These are phyloP conservation scores for Notechis scutatus DNA, from an alignment of 2,113 vertebrate genomes.

Conservation along the genomic window DNA sequence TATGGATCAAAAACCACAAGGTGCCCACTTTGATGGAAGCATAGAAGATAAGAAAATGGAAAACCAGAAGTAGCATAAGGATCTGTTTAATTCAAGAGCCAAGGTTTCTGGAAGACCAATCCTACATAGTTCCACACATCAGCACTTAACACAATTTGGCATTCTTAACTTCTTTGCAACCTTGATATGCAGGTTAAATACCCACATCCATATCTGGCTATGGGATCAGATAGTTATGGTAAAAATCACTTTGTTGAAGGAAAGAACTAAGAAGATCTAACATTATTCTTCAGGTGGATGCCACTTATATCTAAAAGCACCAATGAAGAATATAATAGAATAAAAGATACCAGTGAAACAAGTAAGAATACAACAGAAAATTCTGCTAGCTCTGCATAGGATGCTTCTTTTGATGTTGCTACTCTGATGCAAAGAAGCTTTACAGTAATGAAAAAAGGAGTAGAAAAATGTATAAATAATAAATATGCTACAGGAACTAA, in stretches of 20 bases:
- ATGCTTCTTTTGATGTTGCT: not conserved
- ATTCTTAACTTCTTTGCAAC: not conserved
- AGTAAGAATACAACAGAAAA: not conserved
- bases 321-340: not conserved
- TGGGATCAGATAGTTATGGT: not conserved
- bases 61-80: not conserved
- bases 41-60: not conserved
- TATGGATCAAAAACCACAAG: not conserved
- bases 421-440: not conserved
- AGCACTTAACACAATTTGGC: not conserved
- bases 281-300: not conserved
- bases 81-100: not conserved
- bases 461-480: not conserved
- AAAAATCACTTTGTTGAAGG: not conserved
- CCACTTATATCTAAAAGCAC: not conserved
- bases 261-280: not conserved
- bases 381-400: not conserved
- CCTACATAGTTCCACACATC: not conserved
- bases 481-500: not conserved
- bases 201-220: not conserved
- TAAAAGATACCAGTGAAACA: not conserved
- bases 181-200: not conserved
- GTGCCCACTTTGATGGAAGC: not conserved
- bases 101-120: not conserved
- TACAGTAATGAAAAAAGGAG: not conserved